These are phyloP conservation scores for Desmophyllum pertusum DNA, from an alignment of 92 coral and sea anemone genomes.

Conservation along the genomic window DNA sequence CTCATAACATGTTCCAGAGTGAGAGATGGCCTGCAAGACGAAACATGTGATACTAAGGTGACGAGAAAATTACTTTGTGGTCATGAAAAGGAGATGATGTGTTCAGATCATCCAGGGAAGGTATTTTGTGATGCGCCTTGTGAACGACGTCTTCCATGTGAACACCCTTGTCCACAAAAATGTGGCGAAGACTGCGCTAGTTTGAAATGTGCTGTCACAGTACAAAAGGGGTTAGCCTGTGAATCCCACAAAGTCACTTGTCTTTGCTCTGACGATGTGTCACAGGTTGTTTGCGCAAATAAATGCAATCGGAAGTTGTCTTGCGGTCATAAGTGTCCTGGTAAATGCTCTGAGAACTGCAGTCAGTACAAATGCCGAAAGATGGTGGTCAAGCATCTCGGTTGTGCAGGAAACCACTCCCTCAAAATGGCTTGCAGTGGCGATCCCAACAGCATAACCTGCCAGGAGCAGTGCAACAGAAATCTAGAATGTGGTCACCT, in stretches of 20 bases:
- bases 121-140: conserved; percentile 59
- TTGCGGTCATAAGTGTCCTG: conserved; percentile 73
- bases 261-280: conserved; percentile 47
- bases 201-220: conserved; percentile 30
- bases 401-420: conserved; percentile 52
- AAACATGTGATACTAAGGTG: conserved; percentile 6
- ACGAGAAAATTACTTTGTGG: conserved; percentile 50
- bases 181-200: conserved; percentile 64
- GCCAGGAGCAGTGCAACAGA: conserved; percentile 47
- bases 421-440: conserved; percentile 29
- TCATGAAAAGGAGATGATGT: conserved; percentile 53
- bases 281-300: background rate
- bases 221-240: conserved; percentile 4
- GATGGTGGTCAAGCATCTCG: conserved; percentile 25
- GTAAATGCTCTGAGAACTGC: conserved; percentile 47
- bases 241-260: conserved; percentile 59
- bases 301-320: background rate
- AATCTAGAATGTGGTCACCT: conserved; percentile 69
- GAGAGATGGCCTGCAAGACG: background rate
- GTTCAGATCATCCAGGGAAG: conserved; percentile 33
- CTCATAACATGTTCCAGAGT: conserved; percentile 10
- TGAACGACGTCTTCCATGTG: conserved; percentile 54
- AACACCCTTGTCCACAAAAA: conserved; percentile 65
- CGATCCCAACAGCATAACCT: conserved; percentile 28
- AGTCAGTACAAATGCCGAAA: background rate